Percentiles rank a stretch among this genome's conserved stretches.
These are phyloP conservation scores for Chaetorhynchus papuensis DNA, from an alignment of 2,113 vertebrate genomes.

Conservation along the genomic window DNA sequence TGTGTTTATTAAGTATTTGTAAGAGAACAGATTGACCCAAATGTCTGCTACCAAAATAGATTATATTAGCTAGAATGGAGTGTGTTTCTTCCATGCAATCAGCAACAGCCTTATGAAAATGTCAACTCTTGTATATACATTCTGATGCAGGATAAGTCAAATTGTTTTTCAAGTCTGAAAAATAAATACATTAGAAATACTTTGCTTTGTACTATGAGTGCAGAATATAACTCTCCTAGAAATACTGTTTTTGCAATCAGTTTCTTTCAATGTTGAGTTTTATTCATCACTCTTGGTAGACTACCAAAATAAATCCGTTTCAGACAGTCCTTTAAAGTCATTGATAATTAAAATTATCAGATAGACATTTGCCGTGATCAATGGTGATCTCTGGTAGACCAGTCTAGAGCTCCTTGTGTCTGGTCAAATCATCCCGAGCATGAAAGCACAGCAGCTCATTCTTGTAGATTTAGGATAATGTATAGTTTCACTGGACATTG, in stretches of 20 bases:
- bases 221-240: not conserved
- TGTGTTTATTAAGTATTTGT: constrained; percentile 61
- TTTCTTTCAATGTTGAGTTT: not conserved
- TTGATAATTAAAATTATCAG: constrained; percentile 29
- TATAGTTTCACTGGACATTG: not conserved
- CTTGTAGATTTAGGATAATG: not conserved
- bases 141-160: constrained; percentile 10
- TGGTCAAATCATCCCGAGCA: not conserved
- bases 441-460: not conserved
- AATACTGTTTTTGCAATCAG: not conserved
- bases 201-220: not conserved
- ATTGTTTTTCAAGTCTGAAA: not conserved
- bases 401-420: not conserved
- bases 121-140: constrained; percentile 20
- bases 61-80: constrained; percentile 46
- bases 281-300: not conserved
- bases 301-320: constrained; percentile 31
- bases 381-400: not conserved
- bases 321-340: constrained; percentile 11
- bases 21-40: constrained; percentile 66
- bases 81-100: constrained; percentile 21
- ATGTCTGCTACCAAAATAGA: constrained; percentile 59
- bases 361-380: not conserved
- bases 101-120: constrained; percentile 52
- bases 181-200: constrained; percentile 13